Conservation (phyloP, 1,140 invertebrate species). For the Epicauta chinensis region DNA sequence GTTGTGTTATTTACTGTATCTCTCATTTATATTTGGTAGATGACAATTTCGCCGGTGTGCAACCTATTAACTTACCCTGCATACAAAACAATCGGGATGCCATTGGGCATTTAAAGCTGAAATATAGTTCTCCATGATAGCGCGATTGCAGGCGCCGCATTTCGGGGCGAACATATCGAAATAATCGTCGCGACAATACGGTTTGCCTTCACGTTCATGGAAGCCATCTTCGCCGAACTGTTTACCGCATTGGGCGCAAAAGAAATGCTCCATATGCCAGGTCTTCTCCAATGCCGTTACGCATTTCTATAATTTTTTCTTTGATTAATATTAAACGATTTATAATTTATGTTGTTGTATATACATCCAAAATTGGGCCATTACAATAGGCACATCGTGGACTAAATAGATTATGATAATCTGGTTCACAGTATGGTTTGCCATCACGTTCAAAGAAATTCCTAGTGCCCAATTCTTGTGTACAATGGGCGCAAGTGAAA, state of each 20-base stretch:
- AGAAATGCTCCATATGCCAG: constrained; percentile 99
- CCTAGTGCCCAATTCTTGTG: constrained; percentile 90
- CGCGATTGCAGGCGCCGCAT: constrained; percentile 92
- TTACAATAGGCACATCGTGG: constrained; percentile 98
- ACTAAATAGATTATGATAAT: constrained; percentile 98
- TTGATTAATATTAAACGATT: constrained; percentile 1
- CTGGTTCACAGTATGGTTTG: constrained; percentile 94
- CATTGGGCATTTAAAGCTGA: constrained; percentile 96
- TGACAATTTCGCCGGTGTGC: no score
- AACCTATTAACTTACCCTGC: constrained; percentile 97
- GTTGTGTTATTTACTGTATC: neutral
- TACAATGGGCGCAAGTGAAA: constrained; percentile 96
- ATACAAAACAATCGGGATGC: constrained; percentile 99
- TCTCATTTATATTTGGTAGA: constrained; percentile 1
- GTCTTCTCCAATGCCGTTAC: constrained; percentile 97
- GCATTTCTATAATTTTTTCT: constrained; percentile 78
- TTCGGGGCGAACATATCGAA: constrained; percentile 99
- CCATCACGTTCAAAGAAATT: constrained; percentile 99
- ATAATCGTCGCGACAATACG: constrained; percentile 93
- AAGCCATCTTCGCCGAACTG: constrained; percentile 96
- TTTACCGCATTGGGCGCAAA: constrained; percentile 96
- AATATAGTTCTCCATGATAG: constrained; percentile 99
- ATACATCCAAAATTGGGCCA: constrained; percentile 95
- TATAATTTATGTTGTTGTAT: constrained; percentile 27
- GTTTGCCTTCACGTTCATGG: constrained; percentile 89